phyloP scores from a whole-genome alignment of 2,797 vertebrate genomes.

The Onychomys torridus region DNA sequence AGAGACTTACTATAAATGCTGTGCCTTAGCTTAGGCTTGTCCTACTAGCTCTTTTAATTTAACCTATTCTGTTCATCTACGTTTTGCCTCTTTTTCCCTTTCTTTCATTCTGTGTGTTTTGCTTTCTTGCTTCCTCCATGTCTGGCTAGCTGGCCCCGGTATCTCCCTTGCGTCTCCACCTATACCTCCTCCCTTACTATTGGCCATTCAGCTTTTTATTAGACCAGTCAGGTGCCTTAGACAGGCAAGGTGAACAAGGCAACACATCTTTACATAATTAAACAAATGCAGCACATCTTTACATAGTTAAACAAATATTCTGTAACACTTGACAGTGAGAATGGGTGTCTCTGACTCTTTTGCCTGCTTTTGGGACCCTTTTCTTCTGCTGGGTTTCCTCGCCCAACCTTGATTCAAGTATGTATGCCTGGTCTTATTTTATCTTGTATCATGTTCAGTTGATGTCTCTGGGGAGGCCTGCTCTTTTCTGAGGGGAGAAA shows the following conservation, averaged over 20 bases:
- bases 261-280: too few relatives aligned
- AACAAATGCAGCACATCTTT: too few relatives aligned
- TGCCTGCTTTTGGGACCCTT: neutral
- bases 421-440: neutral
- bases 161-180: neutral
- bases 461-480: neutral
- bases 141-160: neutral
- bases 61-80: neutral
- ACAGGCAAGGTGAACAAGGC: neutral
- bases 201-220: neutral
- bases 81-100: neutral
- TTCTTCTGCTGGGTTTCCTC: neutral
- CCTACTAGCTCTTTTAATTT: neutral
- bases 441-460: neutral
- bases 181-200: neutral
- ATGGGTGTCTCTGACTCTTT: neutral
- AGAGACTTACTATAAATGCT: neutral
- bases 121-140: neutral
- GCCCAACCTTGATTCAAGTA: neutral
- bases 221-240: neutral
- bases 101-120: neutral
- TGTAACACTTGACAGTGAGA: neutral
- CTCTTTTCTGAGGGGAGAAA: neutral
- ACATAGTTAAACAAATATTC: too few relatives aligned
- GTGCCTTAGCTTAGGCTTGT: neutral